Base-by-base conservation (phyloP, 2,113 vertebrate genomes). In the Globicephala melas region DNA sequence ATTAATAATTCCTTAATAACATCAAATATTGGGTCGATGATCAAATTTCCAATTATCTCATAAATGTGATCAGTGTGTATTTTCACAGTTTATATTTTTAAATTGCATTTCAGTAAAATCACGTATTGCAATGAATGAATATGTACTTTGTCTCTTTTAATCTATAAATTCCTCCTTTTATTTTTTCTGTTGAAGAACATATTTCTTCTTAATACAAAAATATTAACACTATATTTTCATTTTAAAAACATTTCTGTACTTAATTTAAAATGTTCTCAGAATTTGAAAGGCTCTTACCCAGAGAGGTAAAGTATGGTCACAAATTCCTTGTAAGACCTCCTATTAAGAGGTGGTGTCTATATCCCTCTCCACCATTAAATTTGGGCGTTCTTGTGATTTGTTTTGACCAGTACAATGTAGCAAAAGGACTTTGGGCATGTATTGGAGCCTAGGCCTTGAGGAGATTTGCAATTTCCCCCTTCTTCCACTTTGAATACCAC, bases 71-170 rank as follows among this genome's bases (percentile, higher is more conserved):
- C 23, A 41, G 67, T 58, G 60, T 14, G 15, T 25, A 65, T 55
- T 86, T 94, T 74, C 71, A 36, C 12, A 92, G 53, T 87, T 77
- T 63, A 77, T 33, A 55, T 68, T 89, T 96, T 96, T 50, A 53
- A 80, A 36, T 62, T 85, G 23, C 20, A 85, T 73, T 88, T 36
- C 25, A 25, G 2, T 77, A 26, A 82, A 38, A 33, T 71, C 12
- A 33, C 47, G 62, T 23, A 36, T 60, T 80, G 38, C 21, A 89
- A 25, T 80, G 31, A 71, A 50, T 53, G 36, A 20, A 25, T 96
- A 33, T 2, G 36, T n/a, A 44, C 31, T 86, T 63, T 28, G 44
- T 80, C 31, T 84, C 55, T 80, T 41, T 89, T 84, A 79, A 84
- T 55, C 55, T 79, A 79, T 50, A 71, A 84, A 55, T 84, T 77